A percentile compares a stretch with the other conserved stretches of the same genome.
Conservation (phyloP, 1,140 invertebrate species). For the Teleogryllus occipitalis region DNA sequence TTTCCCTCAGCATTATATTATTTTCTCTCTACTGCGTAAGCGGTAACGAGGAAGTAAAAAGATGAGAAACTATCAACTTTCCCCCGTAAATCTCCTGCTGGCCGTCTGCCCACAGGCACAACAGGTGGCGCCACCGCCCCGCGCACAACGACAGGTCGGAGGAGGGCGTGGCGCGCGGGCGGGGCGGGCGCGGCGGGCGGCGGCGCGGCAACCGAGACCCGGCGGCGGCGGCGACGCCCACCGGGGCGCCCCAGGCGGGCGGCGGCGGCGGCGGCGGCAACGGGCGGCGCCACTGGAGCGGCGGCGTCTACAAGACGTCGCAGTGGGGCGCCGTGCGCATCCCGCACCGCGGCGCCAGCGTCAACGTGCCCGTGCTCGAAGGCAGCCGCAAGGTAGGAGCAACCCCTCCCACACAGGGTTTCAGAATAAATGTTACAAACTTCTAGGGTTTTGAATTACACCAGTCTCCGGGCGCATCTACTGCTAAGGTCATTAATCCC, state of each 20-base stretch:
- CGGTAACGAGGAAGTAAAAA: no score
- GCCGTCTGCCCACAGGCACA: background rate
- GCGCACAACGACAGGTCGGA: background rate
- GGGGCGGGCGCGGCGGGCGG: no score
- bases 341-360: constrained; percentile 11
- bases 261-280: background rate
- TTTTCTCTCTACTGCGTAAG: no score
- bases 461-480: no score
- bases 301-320: background rate
- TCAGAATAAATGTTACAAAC: no score
- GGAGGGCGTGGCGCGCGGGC: background rate
- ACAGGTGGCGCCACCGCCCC: background rate
- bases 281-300: background rate
- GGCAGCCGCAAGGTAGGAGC: constrained; percentile 10
- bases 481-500: no score
- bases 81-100: background rate
- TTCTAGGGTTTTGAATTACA: no score
- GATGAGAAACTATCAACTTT: no score
- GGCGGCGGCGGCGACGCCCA: no score
- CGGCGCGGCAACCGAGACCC: background rate
- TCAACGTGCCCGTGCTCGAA: constrained; percentile 2
- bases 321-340: constrained; percentile 12
- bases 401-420: no score
- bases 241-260: no score
- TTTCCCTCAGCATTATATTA: no score